A percentile compares a stretch with the other conserved stretches of the same genome.
Conservation (phyloP, 1,140 invertebrate genomes). For the Heliothis virescens region DNA sequence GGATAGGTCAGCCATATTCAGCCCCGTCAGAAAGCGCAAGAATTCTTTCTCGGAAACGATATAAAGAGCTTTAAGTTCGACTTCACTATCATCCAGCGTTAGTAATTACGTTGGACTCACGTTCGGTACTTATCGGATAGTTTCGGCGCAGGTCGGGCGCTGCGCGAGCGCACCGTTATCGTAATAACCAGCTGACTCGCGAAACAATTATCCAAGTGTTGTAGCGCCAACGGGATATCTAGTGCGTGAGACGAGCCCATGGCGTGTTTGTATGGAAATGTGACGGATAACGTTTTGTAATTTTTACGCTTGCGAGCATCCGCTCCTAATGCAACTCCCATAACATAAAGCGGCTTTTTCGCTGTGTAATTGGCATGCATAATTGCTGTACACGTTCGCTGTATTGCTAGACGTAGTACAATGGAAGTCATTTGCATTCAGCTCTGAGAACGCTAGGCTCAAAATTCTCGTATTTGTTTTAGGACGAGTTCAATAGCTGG, state of each 20-base stretch:
- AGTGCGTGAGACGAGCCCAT: conserved; percentile 37
- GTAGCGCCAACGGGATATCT: conserved; percentile 43
- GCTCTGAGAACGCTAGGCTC: neutral
- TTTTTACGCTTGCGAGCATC: conserved; percentile 32
- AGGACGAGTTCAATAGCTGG: neutral
- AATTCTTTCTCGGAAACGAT: conserved; percentile 28
- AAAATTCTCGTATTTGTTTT: conserved; percentile 18
- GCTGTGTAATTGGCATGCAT: conserved; percentile 28
- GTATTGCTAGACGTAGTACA: conserved; percentile 21
- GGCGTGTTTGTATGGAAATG: conserved; percentile 41
- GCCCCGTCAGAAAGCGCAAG: neutral
- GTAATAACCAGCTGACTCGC: conserved; percentile 56
- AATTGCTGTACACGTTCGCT: conserved; percentile 21
- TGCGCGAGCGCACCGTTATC: conserved; percentile 52
- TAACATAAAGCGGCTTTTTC: conserved; percentile 23
- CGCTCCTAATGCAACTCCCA: conserved; percentile 30
- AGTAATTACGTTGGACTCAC: conserved; percentile 42
- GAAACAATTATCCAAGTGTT: conserved; percentile 56
- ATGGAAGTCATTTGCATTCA: conserved; percentile 25
- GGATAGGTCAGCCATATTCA: neutral
- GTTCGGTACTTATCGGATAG: conserved; percentile 48
- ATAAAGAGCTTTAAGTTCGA: conserved; percentile 31
- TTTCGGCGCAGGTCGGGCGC: conserved; percentile 33
- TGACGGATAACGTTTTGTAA: conserved; percentile 35
- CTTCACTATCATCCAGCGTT: conserved; percentile 19